Base-by-base conservation (phyloP, 2,797 vertebrate genomes). In the Chloroceryle amazona region DNA sequence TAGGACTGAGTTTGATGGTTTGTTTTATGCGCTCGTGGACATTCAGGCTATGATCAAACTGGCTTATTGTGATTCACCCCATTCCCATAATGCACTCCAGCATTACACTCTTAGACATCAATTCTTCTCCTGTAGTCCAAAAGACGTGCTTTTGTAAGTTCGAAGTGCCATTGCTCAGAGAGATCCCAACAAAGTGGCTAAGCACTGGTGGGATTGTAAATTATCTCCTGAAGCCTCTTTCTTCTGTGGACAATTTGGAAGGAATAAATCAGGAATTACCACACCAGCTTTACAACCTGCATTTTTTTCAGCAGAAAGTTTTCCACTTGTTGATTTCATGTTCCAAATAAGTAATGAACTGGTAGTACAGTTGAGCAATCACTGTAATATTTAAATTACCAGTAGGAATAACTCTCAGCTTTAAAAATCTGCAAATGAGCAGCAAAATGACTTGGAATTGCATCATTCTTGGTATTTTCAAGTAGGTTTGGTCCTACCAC, bases 31-130 rank as follows among this genome's bases (percentile, higher is more conserved):
- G 33, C 49, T 18, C 6, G 14, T 81, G 57, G 39, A 47, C 55
- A 17, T 70, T 80, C 52, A 94, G n/a, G 31, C 66, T 94, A 39
- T 54, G 39, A 90, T 89, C 18, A 15, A 86, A 95, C 80, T 23
- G 19, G 52, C 23, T 85, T 87, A 61, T 52, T 89, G 55, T 57
- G 41, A 93, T 92, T 92, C 93, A 91, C 60, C 49, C 89, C 60
- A 31, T 85, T 94, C 72, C 78, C 83, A 91, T 22, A 52, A 73
- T 46, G 62, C 76, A 72, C 17, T 86, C 86, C 35, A 79, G 20
- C 65, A 86, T 90, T 86, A 65, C 35, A 75, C 13, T 70, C 67
- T 86, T 63, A 80, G 28, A 72, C 18, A 46, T 75, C 61, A 88
- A 83, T 96, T 90, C 41, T 92, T 79, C 47, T 81, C 8, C 1